phyloP scores from a whole-genome alignment of 2,888 invertebrate species.

The Drosophila tripunctata region DNA sequence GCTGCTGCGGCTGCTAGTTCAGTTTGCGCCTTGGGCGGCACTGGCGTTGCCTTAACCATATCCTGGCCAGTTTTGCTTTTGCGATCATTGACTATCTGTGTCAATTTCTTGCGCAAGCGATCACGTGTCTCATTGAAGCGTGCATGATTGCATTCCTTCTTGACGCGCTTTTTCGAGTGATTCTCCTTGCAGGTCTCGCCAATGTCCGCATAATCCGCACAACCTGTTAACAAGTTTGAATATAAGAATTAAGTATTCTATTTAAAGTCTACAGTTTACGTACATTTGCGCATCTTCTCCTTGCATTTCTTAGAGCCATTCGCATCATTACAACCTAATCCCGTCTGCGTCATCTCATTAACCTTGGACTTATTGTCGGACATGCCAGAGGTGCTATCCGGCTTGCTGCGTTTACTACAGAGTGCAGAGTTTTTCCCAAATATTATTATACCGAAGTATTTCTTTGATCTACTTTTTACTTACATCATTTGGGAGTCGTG shows the following conservation, averaged over 20 bases:
- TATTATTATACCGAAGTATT: no score
- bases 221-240: conserved; percentile 56
- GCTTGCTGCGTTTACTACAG: conserved; percentile 66
- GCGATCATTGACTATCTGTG: conserved; percentile 81
- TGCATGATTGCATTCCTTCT: conserved; percentile 84
- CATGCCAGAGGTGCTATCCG: conserved; percentile 60
- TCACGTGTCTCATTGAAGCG: conserved; percentile 84
- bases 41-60: not conserved
- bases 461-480: conserved; percentile 26
- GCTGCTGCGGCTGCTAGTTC: conserved; percentile 6
- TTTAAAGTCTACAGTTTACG: not conserved
- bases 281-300: conserved; percentile 83
- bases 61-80: conserved; percentile 75
- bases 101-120: conserved; percentile 83
- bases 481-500: conserved; percentile 74
- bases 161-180: conserved; percentile 83
- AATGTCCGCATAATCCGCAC: conserved; percentile 81
- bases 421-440: no score
- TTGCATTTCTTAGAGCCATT: conserved; percentile 76
- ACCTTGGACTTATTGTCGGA: conserved; percentile 48
- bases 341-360: conserved; percentile 53
- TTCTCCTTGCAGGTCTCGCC: conserved; percentile 83
- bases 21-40: conserved; percentile 16
- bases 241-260: not conserved
- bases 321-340: conserved; percentile 63